Conservation (phyloP, 1,140 invertebrate species). For the Hyles euphorbiae region DNA sequence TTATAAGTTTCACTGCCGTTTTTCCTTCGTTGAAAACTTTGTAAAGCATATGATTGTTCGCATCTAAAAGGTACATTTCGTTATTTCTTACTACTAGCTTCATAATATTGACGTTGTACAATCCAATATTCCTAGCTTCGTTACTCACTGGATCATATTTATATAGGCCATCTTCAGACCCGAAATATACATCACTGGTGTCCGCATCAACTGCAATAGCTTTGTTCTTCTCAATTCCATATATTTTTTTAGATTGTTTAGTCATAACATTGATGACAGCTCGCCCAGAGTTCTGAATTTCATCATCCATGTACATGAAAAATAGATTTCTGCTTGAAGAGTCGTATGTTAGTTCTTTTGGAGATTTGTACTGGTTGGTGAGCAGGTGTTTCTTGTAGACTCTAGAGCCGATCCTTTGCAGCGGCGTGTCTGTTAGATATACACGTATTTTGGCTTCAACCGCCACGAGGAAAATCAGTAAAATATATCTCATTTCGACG, state of each 20-base stretch:
- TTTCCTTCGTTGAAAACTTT: slow-evolving; percentile 39
- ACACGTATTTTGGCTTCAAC: slow-evolving; percentile 39
- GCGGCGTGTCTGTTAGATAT: slow-evolving; percentile 45
- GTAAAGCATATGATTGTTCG: slow-evolving; percentile 58
- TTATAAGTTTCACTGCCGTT: slow-evolving; percentile 33
- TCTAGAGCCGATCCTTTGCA: slow-evolving; percentile 46
- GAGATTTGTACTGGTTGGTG: slow-evolving; percentile 40
- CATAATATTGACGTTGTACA: slow-evolving; percentile 60
- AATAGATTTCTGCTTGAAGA: slow-evolving; percentile 55
- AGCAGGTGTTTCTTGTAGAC: slow-evolving; percentile 55
- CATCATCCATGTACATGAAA: slow-evolving; percentile 66
- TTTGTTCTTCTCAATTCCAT: slow-evolving; percentile 56
- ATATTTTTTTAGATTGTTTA: slow-evolving; percentile 46
- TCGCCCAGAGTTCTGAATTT: slow-evolving; percentile 56
- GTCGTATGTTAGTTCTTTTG: slow-evolving; percentile 59
- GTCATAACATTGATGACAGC: slow-evolving; percentile 56
- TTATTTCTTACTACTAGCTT: slow-evolving; percentile 60
- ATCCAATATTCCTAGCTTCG: slow-evolving; percentile 43
- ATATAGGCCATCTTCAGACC: slow-evolving; percentile 59
- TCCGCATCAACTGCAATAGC: slow-evolving; percentile 55
- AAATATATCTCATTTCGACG: slow-evolving; percentile 5
- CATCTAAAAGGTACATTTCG: slow-evolving; percentile 57
- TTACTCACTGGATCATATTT: slow-evolving; percentile 52
- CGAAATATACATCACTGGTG: slow-evolving; percentile 59
- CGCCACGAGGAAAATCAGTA: slow-evolving; percentile 7